Percentiles rank a stretch among this genome's conserved stretches.
phyloP scores from a whole-genome alignment of 2,888 invertebrate genomes.

The Periphyllus acericola region DNA sequence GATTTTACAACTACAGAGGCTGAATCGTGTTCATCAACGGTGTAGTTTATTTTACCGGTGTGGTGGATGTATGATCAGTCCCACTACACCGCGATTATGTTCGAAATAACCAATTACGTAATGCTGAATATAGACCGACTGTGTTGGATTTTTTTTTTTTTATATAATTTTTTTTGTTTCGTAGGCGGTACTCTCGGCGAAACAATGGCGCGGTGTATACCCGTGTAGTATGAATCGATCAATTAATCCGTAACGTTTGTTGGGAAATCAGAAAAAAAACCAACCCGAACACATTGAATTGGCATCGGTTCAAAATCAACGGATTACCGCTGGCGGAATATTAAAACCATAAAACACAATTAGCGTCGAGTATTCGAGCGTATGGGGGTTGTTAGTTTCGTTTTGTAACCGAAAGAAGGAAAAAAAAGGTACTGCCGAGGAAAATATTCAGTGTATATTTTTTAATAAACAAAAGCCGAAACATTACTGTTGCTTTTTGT shows the following conservation, averaged over 20 bases:
- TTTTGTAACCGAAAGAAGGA: not conserved
- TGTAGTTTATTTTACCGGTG: not conserved
- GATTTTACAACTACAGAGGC: too few relatives aligned
- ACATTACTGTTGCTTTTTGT: not conserved
- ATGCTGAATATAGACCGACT: not conserved
- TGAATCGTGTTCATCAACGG: too few relatives aligned
- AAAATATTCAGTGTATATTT: not conserved
- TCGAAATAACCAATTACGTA: conserved; percentile 2
- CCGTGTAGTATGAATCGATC: not conserved
- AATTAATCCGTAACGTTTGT: conserved; percentile 4
- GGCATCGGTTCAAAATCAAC: not conserved
- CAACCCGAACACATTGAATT: not conserved
- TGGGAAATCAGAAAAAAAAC: not conserved
- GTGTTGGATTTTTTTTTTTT: not conserved
- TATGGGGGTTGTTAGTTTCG: not conserved
- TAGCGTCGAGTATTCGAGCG: not conserved
- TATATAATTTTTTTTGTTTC: not conserved
- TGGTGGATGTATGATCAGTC: not conserved
- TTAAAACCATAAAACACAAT: not conserved
- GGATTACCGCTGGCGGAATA: not conserved
- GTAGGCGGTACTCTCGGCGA: not conserved
- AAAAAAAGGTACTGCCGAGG: not conserved
- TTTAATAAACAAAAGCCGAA: not conserved
- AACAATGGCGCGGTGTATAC: not conserved
- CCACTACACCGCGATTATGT: not conserved